A percentile compares a stretch with the other conserved stretches of the same genome.
Conservation (phyloP, 2,797 vertebrate genomes). For the Etheostoma nigrum region DNA sequence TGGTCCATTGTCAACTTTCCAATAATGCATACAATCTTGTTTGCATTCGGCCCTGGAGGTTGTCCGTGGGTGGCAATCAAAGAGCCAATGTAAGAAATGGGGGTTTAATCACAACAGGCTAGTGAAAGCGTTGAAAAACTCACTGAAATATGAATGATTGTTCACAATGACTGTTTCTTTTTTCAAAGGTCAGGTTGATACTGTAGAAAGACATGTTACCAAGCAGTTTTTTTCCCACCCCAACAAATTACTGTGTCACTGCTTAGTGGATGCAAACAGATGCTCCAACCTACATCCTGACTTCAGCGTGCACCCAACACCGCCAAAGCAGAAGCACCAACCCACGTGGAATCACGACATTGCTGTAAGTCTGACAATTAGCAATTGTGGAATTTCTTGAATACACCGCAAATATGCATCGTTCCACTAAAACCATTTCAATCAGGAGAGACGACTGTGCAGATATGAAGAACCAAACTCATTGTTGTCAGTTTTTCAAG, state of each 20-base stretch:
- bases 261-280: conserved; percentile 8
- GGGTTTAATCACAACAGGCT: conserved; percentile 36
- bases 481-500: neutral
- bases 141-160: conserved; percentile 22
- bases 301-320: neutral
- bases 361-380: neutral
- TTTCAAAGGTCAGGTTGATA: conserved; percentile 31
- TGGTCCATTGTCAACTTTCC: conserved; percentile 8
- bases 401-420: neutral
- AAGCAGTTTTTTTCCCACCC: neutral
- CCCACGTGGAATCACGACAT: conserved; percentile 5
- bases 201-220: neutral
- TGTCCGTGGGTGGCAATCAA: conserved; percentile 40
- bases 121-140: conserved; percentile 29
- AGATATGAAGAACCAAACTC: neutral
- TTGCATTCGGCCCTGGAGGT: conserved; percentile 28
- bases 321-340: conserved; percentile 3
- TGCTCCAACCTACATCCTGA: conserved; percentile 12
- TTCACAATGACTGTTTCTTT: conserved; percentile 2
- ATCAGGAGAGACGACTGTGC: neutral
- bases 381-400: neutral
- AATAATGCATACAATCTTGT: conserved; percentile 25
- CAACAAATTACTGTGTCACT: neutral
- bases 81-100: conserved; percentile 54
- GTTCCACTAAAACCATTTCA: neutral